Evolutionary conservation across 2,888 invertebrate genomes (phyloP).

Genomic region (Agonopterix subpropinquella): DNA sequence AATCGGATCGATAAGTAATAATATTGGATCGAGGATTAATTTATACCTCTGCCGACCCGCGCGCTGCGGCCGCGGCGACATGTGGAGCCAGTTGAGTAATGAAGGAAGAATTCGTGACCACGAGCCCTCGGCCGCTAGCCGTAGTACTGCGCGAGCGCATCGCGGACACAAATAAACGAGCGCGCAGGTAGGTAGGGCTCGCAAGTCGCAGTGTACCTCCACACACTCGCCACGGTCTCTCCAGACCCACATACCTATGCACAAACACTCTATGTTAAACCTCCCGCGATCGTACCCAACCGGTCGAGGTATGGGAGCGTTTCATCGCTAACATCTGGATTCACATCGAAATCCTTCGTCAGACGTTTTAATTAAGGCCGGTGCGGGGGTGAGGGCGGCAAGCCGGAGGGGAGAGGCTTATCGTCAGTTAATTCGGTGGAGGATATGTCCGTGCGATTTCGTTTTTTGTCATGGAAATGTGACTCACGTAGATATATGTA

Average conservation of each 20-base stretch:
- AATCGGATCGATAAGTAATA: not conserved
- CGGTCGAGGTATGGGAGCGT: slow-evolving; percentile 2
- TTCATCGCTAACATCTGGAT: slow-evolving; percentile 10
- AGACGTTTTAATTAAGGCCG: slow-evolving; percentile 42
- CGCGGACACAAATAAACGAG: not conserved
- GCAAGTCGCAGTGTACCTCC: not conserved
- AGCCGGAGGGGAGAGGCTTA: slow-evolving; percentile 21
- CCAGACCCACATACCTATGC: no score
- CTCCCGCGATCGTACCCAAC: not conserved
- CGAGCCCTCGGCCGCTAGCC: no score
- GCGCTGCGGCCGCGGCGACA: not conserved
- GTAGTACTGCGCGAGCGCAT: not conserved
- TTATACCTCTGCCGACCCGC: not conserved
- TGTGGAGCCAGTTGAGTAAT: not conserved
- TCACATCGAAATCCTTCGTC: slow-evolving; percentile 17
- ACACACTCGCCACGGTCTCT: no score
- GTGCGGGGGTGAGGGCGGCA: slow-evolving; percentile 11
- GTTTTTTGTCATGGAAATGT: no score
- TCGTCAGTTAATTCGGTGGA: slow-evolving; percentile 19
- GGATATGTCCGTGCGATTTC: no score
- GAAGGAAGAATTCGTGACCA: not conserved
- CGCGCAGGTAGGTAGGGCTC: not conserved
- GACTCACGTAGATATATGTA: no score
- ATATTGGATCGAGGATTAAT: slow-evolving; percentile 2
- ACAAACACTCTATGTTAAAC: not conserved